Base-by-base conservation (phyloP, 1,140 invertebrate species). In the Nylanderia fulva region DNA sequence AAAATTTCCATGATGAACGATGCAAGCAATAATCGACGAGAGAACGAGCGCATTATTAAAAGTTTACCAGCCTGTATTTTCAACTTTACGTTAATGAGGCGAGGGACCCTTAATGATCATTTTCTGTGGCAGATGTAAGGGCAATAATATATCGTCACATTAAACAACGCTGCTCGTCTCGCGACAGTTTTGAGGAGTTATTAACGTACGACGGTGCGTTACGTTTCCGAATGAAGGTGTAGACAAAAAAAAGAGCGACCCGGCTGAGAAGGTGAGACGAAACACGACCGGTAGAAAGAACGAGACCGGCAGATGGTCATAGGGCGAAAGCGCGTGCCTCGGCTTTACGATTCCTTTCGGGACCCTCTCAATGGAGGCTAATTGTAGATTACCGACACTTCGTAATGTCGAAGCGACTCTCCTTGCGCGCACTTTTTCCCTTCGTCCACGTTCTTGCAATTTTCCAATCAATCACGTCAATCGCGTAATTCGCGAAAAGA, bases 101-200 rank as follows among this genome's bases (percentile, higher is more conserved):
- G 21, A 84, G 85, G 61, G 79, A 24, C 24, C 33, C 61, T 60
- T 89, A 89, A 89, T 82, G 85, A 80, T 52, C 69, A 76, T 89
- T 89, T 89, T 89, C 80, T 85, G 45, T 72, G 85, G 68, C 88
- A 89, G 87, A 89, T 89, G 87, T 66, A 79, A 71, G 60, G 27
- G 33, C 56, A 52, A 48, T 48, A 27, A 72, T 87, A 72, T 87
- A 80, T 80, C 64, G 84, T 76, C 74, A 33, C 42, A 88, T 88
- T 72, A 71, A 85, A 71, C 56, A 71, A 42, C 77, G 36, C 11
- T 29, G 18, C 36, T 66, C 27, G 56, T 66, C 39, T 42, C n/a
- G 63, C 60, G 72, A 45, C 27, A 42, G 39, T 36, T 71, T 29
- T 24, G 29, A 80, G 36, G 7, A 36, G 24, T 68, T 85, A 85